Evolutionary conservation across 2,113 vertebrate species (phyloP).

Genomic region (Corvus cornix): DNA sequence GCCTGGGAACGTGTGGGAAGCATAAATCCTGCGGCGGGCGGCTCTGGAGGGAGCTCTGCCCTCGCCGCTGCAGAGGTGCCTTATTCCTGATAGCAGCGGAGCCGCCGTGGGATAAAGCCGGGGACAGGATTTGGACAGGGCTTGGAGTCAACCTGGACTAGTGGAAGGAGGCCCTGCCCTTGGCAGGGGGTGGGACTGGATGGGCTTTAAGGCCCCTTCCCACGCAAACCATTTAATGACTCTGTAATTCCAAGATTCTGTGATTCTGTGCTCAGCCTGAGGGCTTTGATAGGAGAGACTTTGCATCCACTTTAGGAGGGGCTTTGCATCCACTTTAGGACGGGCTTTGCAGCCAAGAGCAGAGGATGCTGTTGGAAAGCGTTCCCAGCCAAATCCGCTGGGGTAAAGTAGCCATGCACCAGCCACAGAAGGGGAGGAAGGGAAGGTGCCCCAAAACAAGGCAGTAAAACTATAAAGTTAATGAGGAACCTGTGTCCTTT

Average conservation of each 20-base stretch:
- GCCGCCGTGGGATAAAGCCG: not conserved
- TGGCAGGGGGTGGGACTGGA: not conserved
- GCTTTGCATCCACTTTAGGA: not conserved
- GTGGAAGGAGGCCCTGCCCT: accelerated
- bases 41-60: not conserved
- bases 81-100: not conserved
- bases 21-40: not conserved
- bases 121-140: not conserved
- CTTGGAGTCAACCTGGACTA: accelerated
- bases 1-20: slow-evolving; percentile 27
- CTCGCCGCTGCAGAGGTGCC: not conserved
- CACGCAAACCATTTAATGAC: accelerated
- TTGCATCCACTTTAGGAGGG: not conserved
- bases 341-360: not conserved
- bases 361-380: not conserved
- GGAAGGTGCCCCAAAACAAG: slow-evolving; percentile 71
- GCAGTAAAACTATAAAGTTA: slow-evolving; percentile 77
- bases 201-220: not conserved
- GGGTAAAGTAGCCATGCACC: not conserved
- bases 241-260: not conserved
- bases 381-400: accelerated
- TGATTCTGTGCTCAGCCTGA: not conserved
- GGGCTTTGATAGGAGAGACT: not conserved
- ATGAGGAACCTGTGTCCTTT: slow-evolving; percentile 68
- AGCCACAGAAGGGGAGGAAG: slow-evolving; percentile 27